Conservation (phyloP, 1,140 invertebrate species). For the Drosophila pruinosa region DNA sequence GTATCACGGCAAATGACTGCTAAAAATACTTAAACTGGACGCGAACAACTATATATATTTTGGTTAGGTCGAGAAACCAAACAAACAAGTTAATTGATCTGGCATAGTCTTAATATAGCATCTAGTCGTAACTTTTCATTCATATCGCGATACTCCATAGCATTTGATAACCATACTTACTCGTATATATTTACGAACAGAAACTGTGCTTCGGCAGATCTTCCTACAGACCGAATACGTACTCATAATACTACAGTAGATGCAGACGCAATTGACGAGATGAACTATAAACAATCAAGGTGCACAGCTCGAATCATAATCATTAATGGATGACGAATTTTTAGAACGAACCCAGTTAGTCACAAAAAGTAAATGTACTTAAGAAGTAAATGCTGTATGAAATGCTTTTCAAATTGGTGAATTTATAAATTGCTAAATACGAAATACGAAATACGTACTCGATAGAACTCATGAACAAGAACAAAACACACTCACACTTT, state of each 20-base stretch:
- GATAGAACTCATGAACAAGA: constrained; percentile 49
- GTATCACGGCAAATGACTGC: constrained; percentile 54
- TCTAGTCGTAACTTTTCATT: constrained; percentile 73
- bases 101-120: constrained; percentile 63
- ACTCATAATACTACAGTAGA: constrained; percentile 23
- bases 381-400: constrained; percentile 61
- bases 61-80: background rate
- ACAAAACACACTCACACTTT: constrained; percentile 27
- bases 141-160: constrained; percentile 55
- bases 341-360: constrained; percentile 37
- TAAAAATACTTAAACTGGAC: constrained; percentile 60
- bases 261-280: background rate
- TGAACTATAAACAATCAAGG: constrained; percentile 41
- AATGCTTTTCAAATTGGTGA: constrained; percentile 39
- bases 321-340: constrained; percentile 42
- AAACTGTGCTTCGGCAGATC: background rate
- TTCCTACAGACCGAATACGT: constrained; percentile 51
- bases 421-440: constrained; percentile 29
- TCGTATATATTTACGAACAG: background rate
- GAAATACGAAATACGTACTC: constrained; percentile 75
- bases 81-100: constrained; percentile 15
- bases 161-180: constrained; percentile 9
- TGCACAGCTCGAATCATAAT: constrained; percentile 46
- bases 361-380: constrained; percentile 58
- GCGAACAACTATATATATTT: background rate